Evolutionary conservation across 92 coral and sea anemone species (phyloP).

Genomic region (Meandrina meandrites): DNA sequence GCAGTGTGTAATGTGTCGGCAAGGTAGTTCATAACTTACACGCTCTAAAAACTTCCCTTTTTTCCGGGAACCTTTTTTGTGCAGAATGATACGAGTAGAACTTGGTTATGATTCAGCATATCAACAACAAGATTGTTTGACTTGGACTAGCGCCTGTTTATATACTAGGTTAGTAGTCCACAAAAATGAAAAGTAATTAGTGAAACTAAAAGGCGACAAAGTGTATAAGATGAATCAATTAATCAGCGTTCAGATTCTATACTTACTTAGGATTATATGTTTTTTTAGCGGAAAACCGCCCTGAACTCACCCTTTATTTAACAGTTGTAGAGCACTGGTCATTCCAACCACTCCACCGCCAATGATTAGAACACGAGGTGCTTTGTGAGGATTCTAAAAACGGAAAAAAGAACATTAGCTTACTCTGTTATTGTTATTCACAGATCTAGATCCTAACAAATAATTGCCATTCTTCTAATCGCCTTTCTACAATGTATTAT

Average conservation of each 20-base stretch:
- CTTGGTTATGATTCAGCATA: neutral
- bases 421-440: neutral
- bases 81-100: neutral
- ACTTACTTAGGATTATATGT: neutral
- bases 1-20: neutral
- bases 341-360: constrained; percentile 37
- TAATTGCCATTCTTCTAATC: neutral
- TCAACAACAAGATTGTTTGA: no score
- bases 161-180: no score
- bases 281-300: neutral
- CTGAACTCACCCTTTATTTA: constrained; percentile 34
- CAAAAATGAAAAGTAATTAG: neutral
- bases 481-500: no score
- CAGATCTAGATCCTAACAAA: neutral
- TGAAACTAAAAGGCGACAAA: no score
- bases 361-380: constrained; percentile 13
- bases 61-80: neutral
- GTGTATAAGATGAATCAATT: no score
- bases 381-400: constrained; percentile 13
- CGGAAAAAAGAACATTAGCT: neutral
- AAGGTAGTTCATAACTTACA: neutral
- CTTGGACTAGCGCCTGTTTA: no score
- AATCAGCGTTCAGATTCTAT: no score
- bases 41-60: neutral
- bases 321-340: constrained; percentile 26